These are phyloP conservation scores for Loxodonta africana DNA, from an alignment of 2,113 vertebrate species.

Conservation along the genomic window DNA sequence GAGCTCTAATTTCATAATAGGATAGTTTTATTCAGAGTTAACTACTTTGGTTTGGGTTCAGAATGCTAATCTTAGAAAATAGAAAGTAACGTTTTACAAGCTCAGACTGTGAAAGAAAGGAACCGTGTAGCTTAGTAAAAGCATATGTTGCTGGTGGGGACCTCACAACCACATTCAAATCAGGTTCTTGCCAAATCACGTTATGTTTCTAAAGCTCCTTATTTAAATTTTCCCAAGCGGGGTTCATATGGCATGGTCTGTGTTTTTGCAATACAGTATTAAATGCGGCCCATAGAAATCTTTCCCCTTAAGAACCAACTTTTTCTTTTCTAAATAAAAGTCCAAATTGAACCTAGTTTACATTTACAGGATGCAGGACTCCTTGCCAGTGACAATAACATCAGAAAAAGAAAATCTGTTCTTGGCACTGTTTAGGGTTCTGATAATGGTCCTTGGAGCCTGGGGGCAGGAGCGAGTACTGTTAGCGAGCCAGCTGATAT, in stretches of 20 bases:
- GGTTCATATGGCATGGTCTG: conserved; percentile 85
- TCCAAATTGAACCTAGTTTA: conserved; percentile 75
- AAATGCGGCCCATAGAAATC: conserved; percentile 74
- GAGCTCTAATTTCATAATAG: conserved; percentile 84
- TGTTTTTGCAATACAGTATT: conserved; percentile 71
- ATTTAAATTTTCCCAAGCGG: conserved; percentile 88
- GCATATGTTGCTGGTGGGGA: conserved; percentile 89
- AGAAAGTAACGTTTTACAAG: conserved; percentile 85
- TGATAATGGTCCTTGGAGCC: not conserved
- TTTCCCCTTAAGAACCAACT: conserved; percentile 59
- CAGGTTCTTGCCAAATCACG: conserved; percentile 89
- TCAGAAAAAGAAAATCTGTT: not conserved
- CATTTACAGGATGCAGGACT: conserved; percentile 67
- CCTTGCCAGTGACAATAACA: conserved; percentile 35
- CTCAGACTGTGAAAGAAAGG: conserved; percentile 82
- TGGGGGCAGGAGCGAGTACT: not conserved
- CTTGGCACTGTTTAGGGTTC: conserved; percentile 31
- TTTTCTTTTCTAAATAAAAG: conserved; percentile 81
- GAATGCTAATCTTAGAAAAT: conserved; percentile 83
- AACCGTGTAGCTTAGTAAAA: conserved; percentile 87
- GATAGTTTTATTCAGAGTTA: conserved; percentile 86
- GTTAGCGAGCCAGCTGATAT: not conserved
- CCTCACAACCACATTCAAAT: conserved; percentile 87
- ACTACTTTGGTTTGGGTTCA: conserved; percentile 82
- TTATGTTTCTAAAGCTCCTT: conserved; percentile 87